Percentiles rank a stretch among this genome's conserved stretches.
phyloP scores from a whole-genome alignment of 2,888 invertebrate species.

The Pilophorus perplexus region DNA sequence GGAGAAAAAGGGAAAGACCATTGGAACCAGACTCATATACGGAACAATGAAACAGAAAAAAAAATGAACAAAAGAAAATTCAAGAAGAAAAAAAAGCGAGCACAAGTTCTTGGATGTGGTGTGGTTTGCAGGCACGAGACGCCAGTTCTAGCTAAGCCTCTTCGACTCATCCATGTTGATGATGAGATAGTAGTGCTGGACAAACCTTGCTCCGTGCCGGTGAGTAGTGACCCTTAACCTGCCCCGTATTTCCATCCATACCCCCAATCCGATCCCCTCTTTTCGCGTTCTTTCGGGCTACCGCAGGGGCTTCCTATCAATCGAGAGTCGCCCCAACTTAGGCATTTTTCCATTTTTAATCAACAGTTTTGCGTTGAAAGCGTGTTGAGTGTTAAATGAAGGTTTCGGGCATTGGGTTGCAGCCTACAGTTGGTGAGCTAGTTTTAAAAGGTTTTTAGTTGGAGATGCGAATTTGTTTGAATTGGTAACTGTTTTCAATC shows the following conservation, averaged over 20 bases:
- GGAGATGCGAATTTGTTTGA: too few species aligned
- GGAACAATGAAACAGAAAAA: conserved; percentile 3
- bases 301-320: neutral
- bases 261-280: too few species aligned
- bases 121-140: conserved; percentile 74
- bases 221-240: conserved; percentile 57
- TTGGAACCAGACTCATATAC: neutral
- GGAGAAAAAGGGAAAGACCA: conserved; percentile 1
- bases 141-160: conserved; percentile 74
- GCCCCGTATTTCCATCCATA: neutral
- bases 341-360: too few species aligned
- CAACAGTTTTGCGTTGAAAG: too few species aligned
- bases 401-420: too few species aligned
- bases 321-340: neutral
- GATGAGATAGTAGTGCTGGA: conserved; percentile 84
- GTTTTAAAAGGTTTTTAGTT: too few species aligned
- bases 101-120: conserved; percentile 39
- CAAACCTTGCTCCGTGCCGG: conserved; percentile 86
- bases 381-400: too few species aligned
- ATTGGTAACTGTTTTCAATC: neutral
- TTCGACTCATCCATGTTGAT: conserved; percentile 78
- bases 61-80: conserved; percentile 27
- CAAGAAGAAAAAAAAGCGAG: conserved; percentile 29
- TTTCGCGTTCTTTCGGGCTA: too few species aligned
- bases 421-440: too few species aligned